A percentile compares a stretch with the other conserved stretches of the same genome.
Evolutionary conservation across 1,140 invertebrate species (phyloP).

Genomic region (Drosophila oshimai): DNA sequence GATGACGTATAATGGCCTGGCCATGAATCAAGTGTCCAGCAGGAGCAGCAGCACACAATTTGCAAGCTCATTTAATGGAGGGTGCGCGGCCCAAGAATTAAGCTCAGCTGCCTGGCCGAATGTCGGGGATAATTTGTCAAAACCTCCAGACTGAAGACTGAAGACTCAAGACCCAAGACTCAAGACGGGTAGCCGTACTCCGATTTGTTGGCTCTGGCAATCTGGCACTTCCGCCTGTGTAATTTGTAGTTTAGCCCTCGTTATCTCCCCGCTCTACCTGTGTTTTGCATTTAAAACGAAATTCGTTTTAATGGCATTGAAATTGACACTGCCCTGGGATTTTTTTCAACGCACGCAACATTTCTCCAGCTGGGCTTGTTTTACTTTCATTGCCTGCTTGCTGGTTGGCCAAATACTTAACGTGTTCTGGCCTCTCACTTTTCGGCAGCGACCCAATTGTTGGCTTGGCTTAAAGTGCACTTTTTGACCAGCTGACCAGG

Average conservation of each 20-base stretch:
- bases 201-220: conserved; percentile 43
- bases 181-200: conserved; percentile 50
- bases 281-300: conserved; percentile 55
- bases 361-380: conserved; percentile 15
- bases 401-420: conserved; percentile 9
- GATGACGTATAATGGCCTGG: conserved; percentile 70
- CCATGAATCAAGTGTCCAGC: conserved; percentile 61
- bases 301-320: conserved; percentile 72
- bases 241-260: conserved; percentile 17
- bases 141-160: background rate
- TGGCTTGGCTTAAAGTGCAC: conserved; percentile 14
- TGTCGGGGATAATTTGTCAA: conserved; percentile 61
- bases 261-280: conserved; percentile 6
- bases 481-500: conserved; percentile 39
- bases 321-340: conserved; percentile 38
- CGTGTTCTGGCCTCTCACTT: conserved; percentile 30
- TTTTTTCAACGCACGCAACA: conserved; percentile 43
- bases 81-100: conserved; percentile 24
- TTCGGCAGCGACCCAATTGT: conserved; percentile 35
- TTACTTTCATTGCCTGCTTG: conserved; percentile 35
- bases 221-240: conserved; percentile 43
- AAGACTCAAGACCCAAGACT: background rate
- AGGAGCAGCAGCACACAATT: conserved; percentile 43
- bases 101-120: conserved; percentile 36
- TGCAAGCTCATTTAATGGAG: conserved; percentile 46